Conservation (phyloP, 1,140 invertebrate species). For the Euwallacea fornicatus region DNA sequence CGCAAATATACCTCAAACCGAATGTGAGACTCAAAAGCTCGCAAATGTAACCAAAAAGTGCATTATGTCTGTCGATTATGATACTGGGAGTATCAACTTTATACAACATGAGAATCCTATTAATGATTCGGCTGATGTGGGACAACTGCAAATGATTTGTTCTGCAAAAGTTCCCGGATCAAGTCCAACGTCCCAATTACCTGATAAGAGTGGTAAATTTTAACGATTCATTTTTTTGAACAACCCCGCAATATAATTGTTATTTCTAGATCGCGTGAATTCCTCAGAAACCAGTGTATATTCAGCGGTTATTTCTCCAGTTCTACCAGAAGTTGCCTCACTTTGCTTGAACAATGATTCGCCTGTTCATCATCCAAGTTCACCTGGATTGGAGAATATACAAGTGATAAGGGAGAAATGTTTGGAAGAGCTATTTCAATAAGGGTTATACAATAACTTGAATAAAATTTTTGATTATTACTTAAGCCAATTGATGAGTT, state of each 20-base stretch:
- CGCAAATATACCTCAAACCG: neutral
- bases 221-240: neutral
- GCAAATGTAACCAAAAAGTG: conserved; percentile 29
- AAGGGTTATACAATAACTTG: neutral
- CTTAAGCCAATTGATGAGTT: too few species aligned
- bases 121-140: neutral
- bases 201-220: neutral
- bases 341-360: conserved; percentile 57
- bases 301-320: conserved; percentile 56
- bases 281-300: conserved; percentile 52
- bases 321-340: conserved; percentile 57
- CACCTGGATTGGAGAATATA: conserved; percentile 15
- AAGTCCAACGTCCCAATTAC: neutral
- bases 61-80: conserved; percentile 43
- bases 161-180: neutral
- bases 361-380: conserved; percentile 30
- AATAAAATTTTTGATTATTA: too few species aligned
- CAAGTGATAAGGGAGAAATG: conserved; percentile 38
- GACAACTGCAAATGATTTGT: neutral
- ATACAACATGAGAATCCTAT: conserved; percentile 14
- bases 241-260: neutral
- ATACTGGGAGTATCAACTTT: conserved; percentile 42
- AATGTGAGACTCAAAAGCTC: neutral
- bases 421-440: conserved; percentile 40
- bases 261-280: conserved; percentile 11